Conservation (phyloP, 2,888 invertebrate genomes). For the Eupithecia tripunctaria region DNA sequence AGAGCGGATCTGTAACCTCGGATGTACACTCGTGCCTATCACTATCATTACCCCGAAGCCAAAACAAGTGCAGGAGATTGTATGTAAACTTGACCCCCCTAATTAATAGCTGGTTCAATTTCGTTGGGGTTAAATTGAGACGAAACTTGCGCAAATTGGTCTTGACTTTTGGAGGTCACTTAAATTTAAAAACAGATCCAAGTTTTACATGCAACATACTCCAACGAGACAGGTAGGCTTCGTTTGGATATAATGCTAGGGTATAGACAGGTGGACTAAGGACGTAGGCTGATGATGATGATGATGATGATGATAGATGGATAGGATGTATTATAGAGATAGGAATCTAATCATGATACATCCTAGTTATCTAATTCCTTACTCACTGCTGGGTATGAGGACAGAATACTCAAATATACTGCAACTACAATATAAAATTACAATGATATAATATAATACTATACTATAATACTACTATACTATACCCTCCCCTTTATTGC, state of each 20-base stretch:
- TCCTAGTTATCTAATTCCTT: neutral
- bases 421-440: no score
- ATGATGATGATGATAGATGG: no score
- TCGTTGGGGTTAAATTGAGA: neutral
- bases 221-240: neutral
- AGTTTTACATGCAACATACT: neutral
- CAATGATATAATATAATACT: no score
- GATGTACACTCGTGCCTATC: slow-evolving; percentile 52
- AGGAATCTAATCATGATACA: neutral
- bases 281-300: no score
- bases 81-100: slow-evolving; percentile 12
- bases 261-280: no score
- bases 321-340: neutral
- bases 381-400: no score
- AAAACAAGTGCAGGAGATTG: slow-evolving; percentile 25
- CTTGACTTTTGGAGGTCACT: neutral
- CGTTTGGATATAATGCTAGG: neutral
- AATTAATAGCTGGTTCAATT: slow-evolving; percentile 12
- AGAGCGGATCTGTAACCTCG: slow-evolving; percentile 74
- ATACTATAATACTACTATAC: no score
- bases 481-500: neutral
- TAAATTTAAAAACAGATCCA: neutral
- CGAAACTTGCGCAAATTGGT: neutral
- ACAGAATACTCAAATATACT: no score
- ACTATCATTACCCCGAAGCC: slow-evolving; percentile 26